Conservation (phyloP, 1,140 invertebrate species). For the Bombus affinis region DNA sequence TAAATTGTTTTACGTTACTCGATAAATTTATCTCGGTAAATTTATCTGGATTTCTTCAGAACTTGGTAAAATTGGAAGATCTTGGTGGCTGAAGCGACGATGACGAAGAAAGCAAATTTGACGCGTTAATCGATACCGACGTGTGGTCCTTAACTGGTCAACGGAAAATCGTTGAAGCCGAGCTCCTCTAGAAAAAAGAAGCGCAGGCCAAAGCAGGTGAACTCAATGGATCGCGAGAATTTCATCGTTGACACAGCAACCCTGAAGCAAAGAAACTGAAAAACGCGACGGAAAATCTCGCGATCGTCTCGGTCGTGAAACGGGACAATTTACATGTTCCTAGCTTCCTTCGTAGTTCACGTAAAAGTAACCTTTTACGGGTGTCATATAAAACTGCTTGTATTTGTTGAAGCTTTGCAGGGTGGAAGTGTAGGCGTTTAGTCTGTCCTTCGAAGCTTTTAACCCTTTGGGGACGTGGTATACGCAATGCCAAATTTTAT, state of each 20-base stretch:
- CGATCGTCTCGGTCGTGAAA: constrained; percentile 15
- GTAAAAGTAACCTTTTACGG: constrained; percentile 23
- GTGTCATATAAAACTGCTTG: constrained; percentile 3
- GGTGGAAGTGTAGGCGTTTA: constrained; percentile 45
- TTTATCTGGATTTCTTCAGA: neutral
- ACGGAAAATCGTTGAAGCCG: constrained; percentile 14
- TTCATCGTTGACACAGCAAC: constrained; percentile 42
- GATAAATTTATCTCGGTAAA: too few relatives aligned
- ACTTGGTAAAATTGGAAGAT: fast-evolving
- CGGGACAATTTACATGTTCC: neutral
- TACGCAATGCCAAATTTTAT: neutral
- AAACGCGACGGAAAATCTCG: constrained; percentile 28
- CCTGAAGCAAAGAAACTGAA: constrained; percentile 20
- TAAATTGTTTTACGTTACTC: too few relatives aligned
- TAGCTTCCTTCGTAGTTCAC: neutral
- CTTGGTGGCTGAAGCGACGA: neutral
- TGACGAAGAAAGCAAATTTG: neutral
- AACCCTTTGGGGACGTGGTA: constrained; percentile 22
- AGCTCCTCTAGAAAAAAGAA: constrained; percentile 23
- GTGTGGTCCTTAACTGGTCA: neutral
- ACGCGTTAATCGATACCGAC: neutral
- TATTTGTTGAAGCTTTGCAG: constrained; percentile 57
- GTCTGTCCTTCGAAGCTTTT: constrained; percentile 56
- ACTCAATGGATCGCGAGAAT: constrained; percentile 36
- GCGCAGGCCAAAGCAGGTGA: constrained; percentile 61